A percentile compares a stretch with the other conserved stretches of the same genome.
Evolutionary conservation across 2,113 vertebrate genomes (phyloP).

Genomic region (Damaliscus lunatus): DNA sequence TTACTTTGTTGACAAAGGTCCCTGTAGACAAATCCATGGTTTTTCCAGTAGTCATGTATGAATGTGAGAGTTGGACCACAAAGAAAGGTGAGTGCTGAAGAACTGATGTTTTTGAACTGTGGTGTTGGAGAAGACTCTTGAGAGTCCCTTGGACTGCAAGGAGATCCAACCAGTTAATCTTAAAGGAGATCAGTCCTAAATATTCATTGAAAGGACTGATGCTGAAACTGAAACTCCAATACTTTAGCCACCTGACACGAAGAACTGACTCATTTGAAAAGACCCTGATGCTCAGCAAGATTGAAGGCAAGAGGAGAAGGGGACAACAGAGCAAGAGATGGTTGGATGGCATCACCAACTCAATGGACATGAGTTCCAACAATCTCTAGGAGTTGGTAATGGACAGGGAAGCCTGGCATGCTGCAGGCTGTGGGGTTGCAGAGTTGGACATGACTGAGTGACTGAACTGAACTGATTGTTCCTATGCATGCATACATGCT

Average conservation of each 20-base stretch:
- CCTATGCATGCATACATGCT: not conserved
- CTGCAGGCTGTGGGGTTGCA: not conserved
- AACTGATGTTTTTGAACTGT: not conserved
- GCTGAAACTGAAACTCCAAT: not conserved
- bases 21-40: not conserved
- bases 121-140: not conserved
- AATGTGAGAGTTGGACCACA: not conserved
- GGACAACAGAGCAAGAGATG: not conserved
- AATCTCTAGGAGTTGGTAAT: not conserved
- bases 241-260: accelerated
- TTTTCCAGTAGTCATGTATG: not conserved
- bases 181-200: not conserved
- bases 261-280: not conserved
- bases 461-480: not conserved
- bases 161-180: not conserved
- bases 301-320: not conserved
- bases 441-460: not conserved
- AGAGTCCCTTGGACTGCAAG: not conserved
- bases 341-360: not conserved
- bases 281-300: not conserved
- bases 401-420: not conserved
- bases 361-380: not conserved
- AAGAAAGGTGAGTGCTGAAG: not conserved
- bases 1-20: not conserved
- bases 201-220: not conserved